Evolutionary conservation across 2,113 vertebrate species (phyloP).

Genomic region (Dinomys branickii): DNA sequence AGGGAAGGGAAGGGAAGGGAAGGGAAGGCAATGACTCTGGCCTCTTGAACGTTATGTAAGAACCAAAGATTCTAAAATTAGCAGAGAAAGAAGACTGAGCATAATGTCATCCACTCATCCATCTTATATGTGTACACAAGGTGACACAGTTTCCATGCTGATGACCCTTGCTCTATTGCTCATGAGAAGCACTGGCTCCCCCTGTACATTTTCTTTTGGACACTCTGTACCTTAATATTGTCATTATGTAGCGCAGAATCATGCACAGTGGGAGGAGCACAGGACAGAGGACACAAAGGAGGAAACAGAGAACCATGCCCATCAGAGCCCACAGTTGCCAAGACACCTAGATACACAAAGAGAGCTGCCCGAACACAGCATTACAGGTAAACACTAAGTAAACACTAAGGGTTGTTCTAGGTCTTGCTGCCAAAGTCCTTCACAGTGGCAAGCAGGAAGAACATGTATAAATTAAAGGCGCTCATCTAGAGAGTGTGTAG

Average conservation of each 20-base stretch:
- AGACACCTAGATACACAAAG: neutral
- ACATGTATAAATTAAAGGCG: neutral
- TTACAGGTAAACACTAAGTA: slow-evolving; percentile 29
- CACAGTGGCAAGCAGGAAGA: neutral
- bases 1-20: no score
- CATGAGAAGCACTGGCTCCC: neutral
- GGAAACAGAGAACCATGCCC: slow-evolving; percentile 37
- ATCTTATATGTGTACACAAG: neutral
- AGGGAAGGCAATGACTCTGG: neutral
- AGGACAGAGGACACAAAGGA: slow-evolving; percentile 53
- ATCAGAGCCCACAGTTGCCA: neutral
- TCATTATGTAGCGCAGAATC: neutral
- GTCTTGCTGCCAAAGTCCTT: neutral
- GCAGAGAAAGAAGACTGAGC: neutral
- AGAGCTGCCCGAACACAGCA: slow-evolving; percentile 36
- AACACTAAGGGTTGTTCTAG: neutral
- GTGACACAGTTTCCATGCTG: neutral
- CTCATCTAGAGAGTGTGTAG: neutral
- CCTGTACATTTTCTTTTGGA: neutral
- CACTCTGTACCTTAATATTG: slow-evolving; percentile 60
- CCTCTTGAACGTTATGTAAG: neutral
- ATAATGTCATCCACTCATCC: neutral
- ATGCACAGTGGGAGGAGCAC: slow-evolving; percentile 55
- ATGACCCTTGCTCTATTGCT: slow-evolving; percentile 14
- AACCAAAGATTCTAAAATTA: neutral